Base-by-base conservation (phyloP, 2,797 vertebrate genomes). In the Scolopax bukidnonensis region DNA sequence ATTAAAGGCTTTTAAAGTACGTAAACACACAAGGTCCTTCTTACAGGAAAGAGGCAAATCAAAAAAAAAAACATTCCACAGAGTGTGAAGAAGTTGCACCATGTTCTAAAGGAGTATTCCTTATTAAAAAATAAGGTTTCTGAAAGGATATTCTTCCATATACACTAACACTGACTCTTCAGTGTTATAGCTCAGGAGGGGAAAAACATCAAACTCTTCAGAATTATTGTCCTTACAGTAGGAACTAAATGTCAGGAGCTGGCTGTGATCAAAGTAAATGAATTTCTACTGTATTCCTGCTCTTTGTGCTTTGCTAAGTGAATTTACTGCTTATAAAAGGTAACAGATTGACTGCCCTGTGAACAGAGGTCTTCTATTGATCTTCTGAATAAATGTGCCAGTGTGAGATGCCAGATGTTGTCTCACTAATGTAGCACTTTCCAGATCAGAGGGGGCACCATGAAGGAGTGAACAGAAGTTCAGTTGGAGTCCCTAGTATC, bases 171-270 rank as follows among this genome's bases (percentile, higher is more conserved):
- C 16, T 50, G 41, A 10, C 6, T 82, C 87, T 80, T 89, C 36
- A 77, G n/a, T 61, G 20, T 61, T 65, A 69, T 9, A 51, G n/a
- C 18, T 93, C 48, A 69, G 27, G 54, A 91, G 28, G 24, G 7
- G 32, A 27, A 82, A 90, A 81, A 30, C 33, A 90, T 69, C 50
- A 84, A 93, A 79, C n/a, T 4, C 38, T 90, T 90, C 33, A 53
- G 61, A 91, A 75, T 63, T 50, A 51, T 48, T 86, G 23, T 43
- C 67, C 51, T 90, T 76, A 70, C 50, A 73, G 82, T 16, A 73
- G 51, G 90, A 93, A 95, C n/a, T 28, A 93, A 91, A 96, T 96
- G 89, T 88, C 89, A 93, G 67, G 87, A 65, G 70, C 54, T 25
- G 59, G 2, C 85, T 90, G 77, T 33, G 80, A 95, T 88, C 74